A percentile compares a stretch with the other conserved stretches of the same genome.
Evolutionary conservation across 2,113 vertebrate genomes (phyloP).

Genomic region (Alligator mississippiensis): DNA sequence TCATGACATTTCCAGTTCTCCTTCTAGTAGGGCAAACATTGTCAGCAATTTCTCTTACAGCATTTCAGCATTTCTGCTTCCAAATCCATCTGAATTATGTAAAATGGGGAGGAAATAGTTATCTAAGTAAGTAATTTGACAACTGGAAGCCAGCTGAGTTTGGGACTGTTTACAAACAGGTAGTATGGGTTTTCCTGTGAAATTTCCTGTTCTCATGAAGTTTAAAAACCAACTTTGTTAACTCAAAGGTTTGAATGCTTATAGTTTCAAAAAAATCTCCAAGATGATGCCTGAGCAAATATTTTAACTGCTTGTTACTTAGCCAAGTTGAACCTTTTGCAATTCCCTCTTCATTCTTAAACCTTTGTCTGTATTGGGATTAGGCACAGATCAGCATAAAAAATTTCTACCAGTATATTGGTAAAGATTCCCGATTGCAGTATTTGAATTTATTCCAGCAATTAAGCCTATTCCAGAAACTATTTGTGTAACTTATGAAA

Average conservation of each 20-base stretch:
- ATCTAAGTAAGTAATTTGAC: neutral
- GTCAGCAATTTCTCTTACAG: neutral
- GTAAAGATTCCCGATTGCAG: neutral
- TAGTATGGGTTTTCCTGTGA: neutral
- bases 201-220: neutral
- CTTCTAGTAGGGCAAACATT: constrained; percentile 15
- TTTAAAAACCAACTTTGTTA: neutral
- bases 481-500: no score
- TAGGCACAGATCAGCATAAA: neutral
- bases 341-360: neutral
- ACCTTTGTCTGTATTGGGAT: neutral
- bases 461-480: neutral
- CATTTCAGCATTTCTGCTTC: neutral
- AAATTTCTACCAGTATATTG: neutral
- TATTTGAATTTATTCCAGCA: neutral
- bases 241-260: neutral
- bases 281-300: neutral
- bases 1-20: constrained; percentile 22
- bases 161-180: neutral
- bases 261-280: no score
- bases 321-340: neutral
- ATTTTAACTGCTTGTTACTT: neutral
- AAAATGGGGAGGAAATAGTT: neutral
- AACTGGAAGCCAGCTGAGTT: neutral
- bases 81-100: neutral